These are phyloP conservation scores for Coptotermes formosanus DNA, from an alignment of 1,140 invertebrate species.

Conservation along the genomic window DNA sequence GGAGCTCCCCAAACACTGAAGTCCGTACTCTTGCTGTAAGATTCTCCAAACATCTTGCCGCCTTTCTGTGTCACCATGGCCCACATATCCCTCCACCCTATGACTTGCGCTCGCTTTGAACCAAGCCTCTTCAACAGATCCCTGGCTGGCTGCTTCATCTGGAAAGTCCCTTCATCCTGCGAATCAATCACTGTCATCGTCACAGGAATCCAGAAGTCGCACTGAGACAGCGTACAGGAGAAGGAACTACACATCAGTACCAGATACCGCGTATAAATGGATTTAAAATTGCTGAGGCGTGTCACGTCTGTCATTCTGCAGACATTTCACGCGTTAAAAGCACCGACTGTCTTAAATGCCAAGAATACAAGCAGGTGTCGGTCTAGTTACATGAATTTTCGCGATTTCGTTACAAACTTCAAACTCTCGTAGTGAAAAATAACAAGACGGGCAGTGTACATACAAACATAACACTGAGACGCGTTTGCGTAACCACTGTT, in stretches of 20 bases:
- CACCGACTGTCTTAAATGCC: too few species aligned
- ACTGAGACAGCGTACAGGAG: not conserved
- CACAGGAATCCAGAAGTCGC: not conserved
- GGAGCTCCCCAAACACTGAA: slow-evolving; percentile 61
- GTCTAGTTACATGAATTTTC: too few species aligned
- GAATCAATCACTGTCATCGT: slow-evolving; percentile 31
- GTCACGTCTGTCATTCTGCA: too few species aligned
- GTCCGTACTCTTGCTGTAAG: slow-evolving; percentile 55
- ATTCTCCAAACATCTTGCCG: slow-evolving; percentile 53
- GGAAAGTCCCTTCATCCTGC: slow-evolving; percentile 68
- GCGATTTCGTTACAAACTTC: too few species aligned
- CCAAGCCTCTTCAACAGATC: slow-evolving; percentile 54
- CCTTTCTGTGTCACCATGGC: slow-evolving; percentile 60
- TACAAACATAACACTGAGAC: too few species aligned
- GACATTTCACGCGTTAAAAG: too few species aligned
- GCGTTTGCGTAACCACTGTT: too few species aligned
- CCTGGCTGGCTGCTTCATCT: slow-evolving; percentile 57
- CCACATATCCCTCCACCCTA: slow-evolving; percentile 68
- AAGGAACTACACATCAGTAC: not conserved
- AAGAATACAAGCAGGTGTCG: too few species aligned
- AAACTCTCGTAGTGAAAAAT: too few species aligned
- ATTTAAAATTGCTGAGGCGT: too few species aligned
- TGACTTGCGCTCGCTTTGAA: slow-evolving; percentile 50
- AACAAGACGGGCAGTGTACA: too few species aligned
- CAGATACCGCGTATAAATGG: too few species aligned